Evolutionary conservation across 2,113 vertebrate species (phyloP), one percentile per base, ranked within the genome.

Genomic region (Cheirogaleus medius): DNA sequence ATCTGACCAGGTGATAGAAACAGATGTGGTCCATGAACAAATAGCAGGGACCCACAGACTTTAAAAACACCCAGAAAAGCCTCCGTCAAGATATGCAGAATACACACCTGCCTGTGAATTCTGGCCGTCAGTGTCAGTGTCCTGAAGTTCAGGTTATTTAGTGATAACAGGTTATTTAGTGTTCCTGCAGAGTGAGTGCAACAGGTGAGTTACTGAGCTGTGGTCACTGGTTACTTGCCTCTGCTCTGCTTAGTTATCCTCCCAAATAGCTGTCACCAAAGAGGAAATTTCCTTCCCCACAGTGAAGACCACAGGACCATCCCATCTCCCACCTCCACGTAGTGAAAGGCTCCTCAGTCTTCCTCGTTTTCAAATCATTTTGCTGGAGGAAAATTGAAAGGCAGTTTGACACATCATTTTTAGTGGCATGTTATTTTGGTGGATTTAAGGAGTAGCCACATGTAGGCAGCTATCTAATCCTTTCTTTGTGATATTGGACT

Each of bases 401-500:
- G 42, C 42, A 76, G 73, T 76, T 76, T 49, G 44, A 92, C 44
- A 56, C 44, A 52, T 21, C n/a, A 44, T 87, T 68, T 76, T 88
- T 15, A 71, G 9, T 44, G 54, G 29, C 73, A 91, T 47, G 1
- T 74, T 82, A n/a, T 77, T 15, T 86, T 73, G 34, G 32, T 25
- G 20, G 34, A 87, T 58, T 77, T 71, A 89, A 93, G 42, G 74
- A 89, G 15, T 29, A 92, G 58, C 21, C 8, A n/a, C 74, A 80
- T 15, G 17, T 12, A 87, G 47, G 69, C 13, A 85, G 47, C 37
- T 80, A 95, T 90, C 49, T 89, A n/a, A 66, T 71, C 27, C n/a
- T 78, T 90, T 63, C 58, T 63, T 63, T 95, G 84, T 93, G 47
- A 93, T 77, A 82, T 92, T 49, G 42, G 37, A 17, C 86, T 64